A percentile compares a stretch with the other conserved stretches of the same genome.
These are phyloP conservation scores for Nebria ingens DNA, from an alignment of 1,140 invertebrate genomes.

Conservation along the genomic window DNA sequence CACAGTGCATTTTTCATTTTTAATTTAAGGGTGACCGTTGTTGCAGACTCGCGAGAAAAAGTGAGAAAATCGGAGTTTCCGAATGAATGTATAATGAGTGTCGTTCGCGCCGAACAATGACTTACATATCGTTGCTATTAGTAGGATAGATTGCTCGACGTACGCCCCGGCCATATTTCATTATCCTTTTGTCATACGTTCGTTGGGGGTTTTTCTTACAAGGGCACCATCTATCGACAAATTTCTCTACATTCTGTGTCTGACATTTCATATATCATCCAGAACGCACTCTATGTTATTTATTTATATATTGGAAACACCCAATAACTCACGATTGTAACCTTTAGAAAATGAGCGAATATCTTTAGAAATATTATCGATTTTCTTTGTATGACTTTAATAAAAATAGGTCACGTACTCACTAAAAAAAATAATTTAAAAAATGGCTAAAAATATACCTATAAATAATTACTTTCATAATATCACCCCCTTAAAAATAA, in stretches of 20 bases:
- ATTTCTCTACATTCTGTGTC: neutral
- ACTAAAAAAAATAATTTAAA: too few relatives aligned
- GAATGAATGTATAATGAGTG: slow-evolving; percentile 3
- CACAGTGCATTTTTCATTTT: slow-evolving; percentile 1
- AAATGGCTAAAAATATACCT: too few relatives aligned
- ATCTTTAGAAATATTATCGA: too few relatives aligned
- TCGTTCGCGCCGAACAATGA: neutral
- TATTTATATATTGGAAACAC: neutral
- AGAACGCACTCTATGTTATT: neutral
- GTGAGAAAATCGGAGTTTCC: neutral
- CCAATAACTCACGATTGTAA: neutral
- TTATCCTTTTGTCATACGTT: slow-evolving; percentile 7
- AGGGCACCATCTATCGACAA: neutral
- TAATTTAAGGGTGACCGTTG: neutral
- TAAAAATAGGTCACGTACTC: too few relatives aligned
- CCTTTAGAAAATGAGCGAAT: too few relatives aligned
- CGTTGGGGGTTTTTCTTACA: neutral
- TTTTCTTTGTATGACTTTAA: too few relatives aligned
- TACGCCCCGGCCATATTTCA: neutral
- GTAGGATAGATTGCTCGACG: neutral
- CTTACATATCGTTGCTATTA: neutral
- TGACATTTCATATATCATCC: slow-evolving; percentile 3
- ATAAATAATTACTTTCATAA: too few relatives aligned
- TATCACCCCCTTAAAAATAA: too few relatives aligned
- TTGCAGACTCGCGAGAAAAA: neutral